A percentile compares a stretch with the other conserved stretches of the same genome.
Evolutionary conservation across 2,113 vertebrate genomes (phyloP).

Genomic region (Brachyistius frenatus): DNA sequence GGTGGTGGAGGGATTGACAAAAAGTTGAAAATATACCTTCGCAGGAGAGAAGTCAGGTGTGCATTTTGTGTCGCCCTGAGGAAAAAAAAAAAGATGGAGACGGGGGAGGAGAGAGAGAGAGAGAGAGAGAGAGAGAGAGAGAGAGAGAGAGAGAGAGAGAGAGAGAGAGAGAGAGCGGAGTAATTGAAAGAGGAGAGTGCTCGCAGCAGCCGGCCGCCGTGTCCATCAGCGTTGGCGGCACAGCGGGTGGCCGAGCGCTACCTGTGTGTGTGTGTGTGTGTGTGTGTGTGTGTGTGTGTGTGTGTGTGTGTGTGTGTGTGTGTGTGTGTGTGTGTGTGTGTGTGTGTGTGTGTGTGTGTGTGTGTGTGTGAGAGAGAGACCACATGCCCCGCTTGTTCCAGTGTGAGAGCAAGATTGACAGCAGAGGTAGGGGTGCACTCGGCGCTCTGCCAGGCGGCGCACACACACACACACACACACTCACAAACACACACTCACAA

Average conservation of each 20-base stretch:
- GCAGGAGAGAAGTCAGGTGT: slow-evolving; percentile 33
- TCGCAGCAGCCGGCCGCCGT: slow-evolving; percentile 28
- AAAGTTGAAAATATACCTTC: slow-evolving; percentile 61
- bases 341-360: slow-evolving; percentile 52
- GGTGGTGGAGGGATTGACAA: slow-evolving; percentile 9
- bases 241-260: slow-evolving; percentile 57
- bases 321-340: slow-evolving; percentile 36
- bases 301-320: slow-evolving; percentile 42
- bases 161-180: slow-evolving; percentile 26
- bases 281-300: slow-evolving; percentile 47
- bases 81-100: slow-evolving; percentile 11
- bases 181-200: slow-evolving; percentile 72
- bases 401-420: slow-evolving; percentile 71
- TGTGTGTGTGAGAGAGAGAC: slow-evolving; percentile 48
- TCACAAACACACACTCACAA: neutral
- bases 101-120: neutral
- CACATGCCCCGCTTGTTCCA: slow-evolving; percentile 62
- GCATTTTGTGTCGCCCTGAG: slow-evolving; percentile 27
- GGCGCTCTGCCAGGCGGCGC: slow-evolving; percentile 52
- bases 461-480: slow-evolving; percentile 30
- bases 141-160: slow-evolving; percentile 7
- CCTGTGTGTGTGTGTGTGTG: slow-evolving; percentile 51
- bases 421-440: slow-evolving; percentile 63
- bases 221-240: slow-evolving; percentile 58
- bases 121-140: slow-evolving; percentile 15